phyloP scores from a whole-genome alignment of 2,797 vertebrate genomes.

The Apodemus agrarius region DNA sequence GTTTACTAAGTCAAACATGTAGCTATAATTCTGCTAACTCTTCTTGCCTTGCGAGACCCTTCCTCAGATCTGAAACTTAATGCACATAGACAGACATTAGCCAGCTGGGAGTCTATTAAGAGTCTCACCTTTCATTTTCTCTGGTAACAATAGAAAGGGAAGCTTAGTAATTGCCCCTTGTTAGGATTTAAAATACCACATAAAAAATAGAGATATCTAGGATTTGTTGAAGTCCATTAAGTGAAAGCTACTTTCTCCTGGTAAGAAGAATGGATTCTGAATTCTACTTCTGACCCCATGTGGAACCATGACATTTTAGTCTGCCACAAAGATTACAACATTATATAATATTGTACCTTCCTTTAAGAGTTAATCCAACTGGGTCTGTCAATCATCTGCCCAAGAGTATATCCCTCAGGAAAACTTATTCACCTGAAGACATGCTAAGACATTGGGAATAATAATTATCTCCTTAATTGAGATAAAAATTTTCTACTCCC shows the following conservation, averaged over 20 bases:
- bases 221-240: background rate
- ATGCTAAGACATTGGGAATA: background rate
- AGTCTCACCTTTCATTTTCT: background rate
- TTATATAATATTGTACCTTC: background rate
- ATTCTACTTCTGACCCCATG: background rate
- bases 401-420: background rate
- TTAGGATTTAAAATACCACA: background rate
- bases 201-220: background rate
- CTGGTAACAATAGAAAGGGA: background rate
- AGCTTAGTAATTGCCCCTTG: background rate
- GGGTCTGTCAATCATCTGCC: background rate
- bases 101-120: background rate
- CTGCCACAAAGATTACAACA: background rate
- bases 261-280: background rate
- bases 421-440: background rate
- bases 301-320: slow-evolving; percentile 17
- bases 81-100: background rate
- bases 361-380: background rate
- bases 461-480: background rate
- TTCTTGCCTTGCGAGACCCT: background rate
- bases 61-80: background rate
- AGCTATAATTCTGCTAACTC: background rate
- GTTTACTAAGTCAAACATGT: background rate
- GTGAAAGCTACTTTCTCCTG: background rate
- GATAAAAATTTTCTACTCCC: background rate